Base-by-base conservation (phyloP, 2,888 invertebrate genomes). In the Drosophila affinis region DNA sequence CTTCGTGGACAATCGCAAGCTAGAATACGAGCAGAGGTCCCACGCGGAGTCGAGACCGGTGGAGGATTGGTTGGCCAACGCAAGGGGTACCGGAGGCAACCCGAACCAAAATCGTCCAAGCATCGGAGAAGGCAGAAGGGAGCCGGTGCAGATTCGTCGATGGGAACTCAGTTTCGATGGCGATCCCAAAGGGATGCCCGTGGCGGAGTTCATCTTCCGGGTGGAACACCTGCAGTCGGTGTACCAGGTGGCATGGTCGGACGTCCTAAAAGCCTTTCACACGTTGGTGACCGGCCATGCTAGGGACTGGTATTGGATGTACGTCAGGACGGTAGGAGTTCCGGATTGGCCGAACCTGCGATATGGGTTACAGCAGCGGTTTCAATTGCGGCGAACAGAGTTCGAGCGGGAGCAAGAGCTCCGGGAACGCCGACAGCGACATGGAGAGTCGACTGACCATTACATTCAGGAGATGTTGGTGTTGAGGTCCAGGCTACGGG, bases 401-500 rank as follows among this genome's bases (percentile, higher is more conserved):
- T 21, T 21, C 21, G 21, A 21, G 21, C 3, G 21, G 21, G 21
- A 21, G 3, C 21, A 21, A 3, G 21, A 21, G 21, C 21, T 21
- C 21, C 21, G 21, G 21, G 34, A 52, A 17, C 52, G 52, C 5
- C 14, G 29, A 9, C 52, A 52, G 17, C 52, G 52, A 7, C 27
- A 17, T 3, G 52, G 52, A 0, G 52, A 52, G 12, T n/a, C 27
- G 9, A 9, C 27, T 3, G 52, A 52, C 9, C 27, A 18, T 3
- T 52, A 52, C 5, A 29, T 52, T 2, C 29, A 29, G 29, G 52
- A 52, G 18, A 52, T 52, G 32, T 10, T 52, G 17, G 21, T 48
- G 14, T 48, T 24, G 7, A 14, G 21, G 14, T 48, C 48, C 2
- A 12, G 24, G 0, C 14, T 48, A 14, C 14, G 3, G 12, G 14